A percentile compares a stretch with the other conserved stretches of the same genome.
Evolutionary conservation across 2,113 vertebrate genomes (phyloP).

Genomic region (Chaetodon trifascialis): DNA sequence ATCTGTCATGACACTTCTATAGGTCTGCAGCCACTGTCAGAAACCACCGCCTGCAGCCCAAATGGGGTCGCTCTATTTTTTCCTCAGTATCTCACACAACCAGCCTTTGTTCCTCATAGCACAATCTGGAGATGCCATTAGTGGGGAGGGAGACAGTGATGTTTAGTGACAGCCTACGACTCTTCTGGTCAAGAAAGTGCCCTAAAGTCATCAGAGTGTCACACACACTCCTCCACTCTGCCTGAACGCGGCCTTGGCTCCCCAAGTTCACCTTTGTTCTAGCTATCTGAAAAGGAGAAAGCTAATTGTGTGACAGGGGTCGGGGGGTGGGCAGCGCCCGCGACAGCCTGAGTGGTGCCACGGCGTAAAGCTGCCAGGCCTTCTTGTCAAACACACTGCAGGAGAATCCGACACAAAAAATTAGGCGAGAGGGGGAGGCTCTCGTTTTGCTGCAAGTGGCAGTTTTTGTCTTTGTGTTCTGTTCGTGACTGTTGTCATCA

Average conservation of each 20-base stretch:
- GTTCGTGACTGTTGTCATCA: slow-evolving; percentile 77
- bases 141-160: slow-evolving; percentile 81
- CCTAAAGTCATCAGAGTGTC: slow-evolving; percentile 78
- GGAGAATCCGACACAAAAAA: slow-evolving; percentile 62
- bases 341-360: slow-evolving; percentile 58
- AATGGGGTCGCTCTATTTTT: slow-evolving; percentile 73
- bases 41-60: slow-evolving; percentile 68
- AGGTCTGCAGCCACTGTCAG: slow-evolving; percentile 71
- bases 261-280: slow-evolving; percentile 82
- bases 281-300: slow-evolving; percentile 73
- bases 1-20: slow-evolving; percentile 69
- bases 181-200: slow-evolving; percentile 79
- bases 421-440: slow-evolving; percentile 45
- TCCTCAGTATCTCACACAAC: slow-evolving; percentile 62
- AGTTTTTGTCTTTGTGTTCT: slow-evolving; percentile 75
- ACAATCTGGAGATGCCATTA: slow-evolving; percentile 86
- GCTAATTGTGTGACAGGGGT: slow-evolving; percentile 79
- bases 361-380: slow-evolving; percentile 65
- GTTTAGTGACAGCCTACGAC: slow-evolving; percentile 84
- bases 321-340: slow-evolving; percentile 54
- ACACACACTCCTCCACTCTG: slow-evolving; percentile 68
- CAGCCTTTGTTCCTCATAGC: slow-evolving; percentile 79
- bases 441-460: slow-evolving; percentile 75
- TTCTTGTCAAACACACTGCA: slow-evolving; percentile 78
- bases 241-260: slow-evolving; percentile 48